These are phyloP conservation scores for Dasypus novemcinctus DNA, from an alignment of 2,113 vertebrate species.

Conservation along the genomic window DNA sequence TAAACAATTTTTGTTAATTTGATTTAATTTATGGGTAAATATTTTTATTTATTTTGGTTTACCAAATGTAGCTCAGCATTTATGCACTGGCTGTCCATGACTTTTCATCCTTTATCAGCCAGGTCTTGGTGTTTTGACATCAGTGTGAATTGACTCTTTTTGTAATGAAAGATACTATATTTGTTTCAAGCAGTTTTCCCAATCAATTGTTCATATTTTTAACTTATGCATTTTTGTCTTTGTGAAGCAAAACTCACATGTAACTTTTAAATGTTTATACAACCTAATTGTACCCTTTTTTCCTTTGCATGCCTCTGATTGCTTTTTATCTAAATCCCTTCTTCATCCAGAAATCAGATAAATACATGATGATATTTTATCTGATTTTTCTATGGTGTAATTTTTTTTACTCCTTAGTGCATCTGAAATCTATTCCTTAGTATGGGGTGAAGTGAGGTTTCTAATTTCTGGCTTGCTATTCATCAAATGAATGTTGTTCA, in stretches of 20 bases:
- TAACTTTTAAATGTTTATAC: neutral
- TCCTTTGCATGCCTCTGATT: neutral
- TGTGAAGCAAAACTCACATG: neutral
- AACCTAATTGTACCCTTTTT: neutral
- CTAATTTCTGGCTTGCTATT: neutral
- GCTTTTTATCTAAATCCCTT: neutral
- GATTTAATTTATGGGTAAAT: neutral
- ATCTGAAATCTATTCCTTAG: neutral
- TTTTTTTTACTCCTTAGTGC: neutral
- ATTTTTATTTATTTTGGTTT: neutral
- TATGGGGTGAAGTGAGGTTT: neutral
- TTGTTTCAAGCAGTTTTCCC: neutral
- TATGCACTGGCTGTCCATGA: neutral
- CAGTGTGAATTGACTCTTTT: neutral
- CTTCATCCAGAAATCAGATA: neutral
- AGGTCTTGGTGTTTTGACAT: neutral
- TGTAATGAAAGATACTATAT: neutral
- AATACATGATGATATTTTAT: neutral
- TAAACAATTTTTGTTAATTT: neutral
- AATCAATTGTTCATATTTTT: neutral
- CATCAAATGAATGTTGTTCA: conserved; percentile 6
- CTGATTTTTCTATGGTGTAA: neutral
- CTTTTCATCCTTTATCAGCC: neutral
- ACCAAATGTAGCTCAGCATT: neutral
- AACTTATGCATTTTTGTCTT: neutral